Percentiles rank a stretch among this genome's conserved stretches.
Evolutionary conservation across 2,888 invertebrate genomes (phyloP).

Genomic region (Diarsia mendica): DNA sequence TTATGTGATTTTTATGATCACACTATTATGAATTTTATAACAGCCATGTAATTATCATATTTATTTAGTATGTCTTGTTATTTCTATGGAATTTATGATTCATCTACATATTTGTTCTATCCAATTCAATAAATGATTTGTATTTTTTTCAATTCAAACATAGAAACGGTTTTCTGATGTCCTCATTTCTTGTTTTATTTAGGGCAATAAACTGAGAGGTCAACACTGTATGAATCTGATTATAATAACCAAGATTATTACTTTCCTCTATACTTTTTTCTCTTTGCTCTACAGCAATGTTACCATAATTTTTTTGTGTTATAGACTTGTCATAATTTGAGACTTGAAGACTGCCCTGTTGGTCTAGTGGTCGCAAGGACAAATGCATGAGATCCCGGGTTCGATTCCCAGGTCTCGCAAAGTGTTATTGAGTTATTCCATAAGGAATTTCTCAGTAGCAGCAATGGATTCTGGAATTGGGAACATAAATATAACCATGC

Average conservation of each 20-base stretch:
- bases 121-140: background rate
- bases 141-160: background rate
- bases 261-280: background rate
- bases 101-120: background rate
- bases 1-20: background rate
- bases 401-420: too few species aligned
- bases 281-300: background rate
- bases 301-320: background rate
- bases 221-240: background rate
- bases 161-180: background rate
- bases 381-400: too few species aligned
- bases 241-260: background rate
- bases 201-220: constrained; percentile 4
- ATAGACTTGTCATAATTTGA: background rate
- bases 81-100: background rate
- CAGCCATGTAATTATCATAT: constrained; percentile 11
- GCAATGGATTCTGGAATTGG: too few species aligned
- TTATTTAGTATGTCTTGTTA: background rate
- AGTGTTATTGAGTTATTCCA: too few species aligned
- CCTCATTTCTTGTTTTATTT: background rate
- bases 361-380: too few species aligned
- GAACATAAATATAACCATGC: too few species aligned
- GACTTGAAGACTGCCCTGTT: too few species aligned
- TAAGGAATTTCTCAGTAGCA: too few species aligned
- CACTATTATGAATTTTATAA: constrained; percentile 1